Conservation (phyloP, 2,797 vertebrate species). For the Cirrhinus molitorella region DNA sequence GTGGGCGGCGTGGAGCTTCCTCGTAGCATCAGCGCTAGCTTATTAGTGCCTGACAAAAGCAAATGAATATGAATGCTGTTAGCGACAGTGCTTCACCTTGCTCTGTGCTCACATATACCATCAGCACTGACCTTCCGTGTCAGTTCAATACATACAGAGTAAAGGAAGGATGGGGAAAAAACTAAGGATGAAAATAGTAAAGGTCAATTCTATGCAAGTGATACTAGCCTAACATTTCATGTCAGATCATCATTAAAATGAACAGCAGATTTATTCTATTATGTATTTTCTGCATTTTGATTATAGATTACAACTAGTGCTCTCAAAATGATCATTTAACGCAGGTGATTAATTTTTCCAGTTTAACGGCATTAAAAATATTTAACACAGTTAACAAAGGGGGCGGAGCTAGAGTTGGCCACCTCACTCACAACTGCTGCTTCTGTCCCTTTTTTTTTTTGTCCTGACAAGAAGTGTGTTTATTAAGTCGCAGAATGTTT, state of each 20-base stretch:
- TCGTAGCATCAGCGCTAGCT: conserved; percentile 51
- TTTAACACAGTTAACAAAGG: too few species aligned
- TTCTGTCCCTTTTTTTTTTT: too few species aligned
- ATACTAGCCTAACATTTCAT: not conserved
- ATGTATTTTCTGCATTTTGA: not conserved
- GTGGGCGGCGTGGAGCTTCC: conserved; percentile 39
- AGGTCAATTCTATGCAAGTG: not conserved
- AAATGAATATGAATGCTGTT: conserved; percentile 60
- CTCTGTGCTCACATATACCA: conserved; percentile 2
- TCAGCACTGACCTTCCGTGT: conserved; percentile 47
- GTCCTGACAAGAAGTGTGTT: too few species aligned
- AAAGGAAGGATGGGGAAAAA: not conserved
- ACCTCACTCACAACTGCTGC: too few species aligned
- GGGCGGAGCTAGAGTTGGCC: too few species aligned
- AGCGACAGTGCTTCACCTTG: conserved; percentile 29
- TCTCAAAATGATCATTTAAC: too few species aligned
- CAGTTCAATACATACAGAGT: conserved; percentile 6
- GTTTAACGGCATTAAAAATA: not conserved
- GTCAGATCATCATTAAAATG: not conserved
- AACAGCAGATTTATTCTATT: not conserved
- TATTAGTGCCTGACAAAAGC: conserved; percentile 60
- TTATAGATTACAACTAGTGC: not conserved
- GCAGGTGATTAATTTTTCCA: too few species aligned
- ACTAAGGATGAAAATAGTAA: not conserved
- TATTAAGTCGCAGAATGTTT: too few species aligned